Evolutionary conservation across 2,888 invertebrate genomes (phyloP).

Genomic region (Caenorhabditis drosophilae): DNA sequence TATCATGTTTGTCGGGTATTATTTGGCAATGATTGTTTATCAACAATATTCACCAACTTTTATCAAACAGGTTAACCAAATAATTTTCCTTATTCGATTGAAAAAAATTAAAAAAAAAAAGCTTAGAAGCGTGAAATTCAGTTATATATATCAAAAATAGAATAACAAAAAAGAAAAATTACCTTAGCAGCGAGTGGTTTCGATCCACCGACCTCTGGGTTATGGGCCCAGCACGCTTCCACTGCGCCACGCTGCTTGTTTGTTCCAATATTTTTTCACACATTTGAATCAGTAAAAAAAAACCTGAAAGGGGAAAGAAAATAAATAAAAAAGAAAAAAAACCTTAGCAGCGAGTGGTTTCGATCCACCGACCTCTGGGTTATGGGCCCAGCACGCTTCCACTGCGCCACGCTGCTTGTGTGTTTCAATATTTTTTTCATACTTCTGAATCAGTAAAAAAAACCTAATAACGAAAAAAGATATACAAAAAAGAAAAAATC

Average conservation of each 20-base stretch:
- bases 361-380: constrained; percentile 84
- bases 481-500: too few relatives aligned
- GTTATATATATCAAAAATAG: too few relatives aligned
- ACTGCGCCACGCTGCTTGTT: constrained; percentile 61
- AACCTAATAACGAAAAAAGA: too few relatives aligned
- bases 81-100: too few relatives aligned
- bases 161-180: too few relatives aligned
- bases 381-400: constrained; percentile 83
- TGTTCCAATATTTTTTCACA: too few relatives aligned
- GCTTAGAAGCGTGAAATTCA: too few relatives aligned
- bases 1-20: constrained; percentile 47
- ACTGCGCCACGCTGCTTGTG: constrained; percentile 61
- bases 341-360: constrained; percentile 66
- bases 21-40: constrained; percentile 49
- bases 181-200: constrained; percentile 68
- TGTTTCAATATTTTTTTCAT: too few relatives aligned
- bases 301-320: too few relatives aligned
- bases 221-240: constrained; percentile 83
- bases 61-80: constrained; percentile 51
- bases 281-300: too few relatives aligned
- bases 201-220: constrained; percentile 84
- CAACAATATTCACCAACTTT: constrained; percentile 49
- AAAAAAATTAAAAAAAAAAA: constrained; percentile 9
- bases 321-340: too few relatives aligned
- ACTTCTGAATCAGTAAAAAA: too few relatives aligned